These are phyloP conservation scores for Chrysochloris asiatica DNA, from an alignment of 2,113 vertebrate species.

Conservation along the genomic window DNA sequence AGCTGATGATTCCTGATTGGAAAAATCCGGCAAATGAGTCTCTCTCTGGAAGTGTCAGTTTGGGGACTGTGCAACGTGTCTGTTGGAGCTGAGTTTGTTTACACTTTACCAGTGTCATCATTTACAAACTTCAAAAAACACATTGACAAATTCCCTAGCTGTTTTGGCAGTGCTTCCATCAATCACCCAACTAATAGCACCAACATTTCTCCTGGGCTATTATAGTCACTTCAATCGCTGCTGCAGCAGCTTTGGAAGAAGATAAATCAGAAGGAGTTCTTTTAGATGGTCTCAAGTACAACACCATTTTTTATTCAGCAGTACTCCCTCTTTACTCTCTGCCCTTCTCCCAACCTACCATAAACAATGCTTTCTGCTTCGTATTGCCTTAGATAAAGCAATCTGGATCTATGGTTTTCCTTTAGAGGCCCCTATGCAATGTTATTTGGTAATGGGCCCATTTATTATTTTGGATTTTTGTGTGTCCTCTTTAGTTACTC, in stretches of 20 bases:
- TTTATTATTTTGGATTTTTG: constrained; percentile 74
- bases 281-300: constrained; percentile 79
- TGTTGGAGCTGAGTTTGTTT: constrained; percentile 76
- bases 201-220: constrained; percentile 85
- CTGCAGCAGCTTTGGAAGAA: constrained; percentile 74
- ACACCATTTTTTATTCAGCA: constrained; percentile 72
- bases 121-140: constrained; percentile 81
- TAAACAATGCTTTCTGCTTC: constrained; percentile 61
- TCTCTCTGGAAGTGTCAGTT: constrained; percentile 62
- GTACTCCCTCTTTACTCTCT: constrained; percentile 46
- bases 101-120: constrained; percentile 78
- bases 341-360: constrained; percentile 15
- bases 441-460: constrained; percentile 3
- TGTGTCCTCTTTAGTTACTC: constrained; percentile 61
- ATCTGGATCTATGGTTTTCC: constrained; percentile 53
- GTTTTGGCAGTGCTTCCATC: constrained; percentile 80
- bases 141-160: constrained; percentile 81
- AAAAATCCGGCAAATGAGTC: constrained; percentile 59
- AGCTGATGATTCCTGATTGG: constrained; percentile 77
- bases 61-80: constrained; percentile 66
- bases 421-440: constrained; percentile 22
- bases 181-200: constrained; percentile 83
- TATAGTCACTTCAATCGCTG: constrained; percentile 83
- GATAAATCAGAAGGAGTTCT: constrained; percentile 83
- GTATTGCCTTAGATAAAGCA: constrained; percentile 51